These are phyloP conservation scores for Temnothorax longispinosus DNA, from an alignment of 1,140 invertebrate species.

Conservation along the genomic window DNA sequence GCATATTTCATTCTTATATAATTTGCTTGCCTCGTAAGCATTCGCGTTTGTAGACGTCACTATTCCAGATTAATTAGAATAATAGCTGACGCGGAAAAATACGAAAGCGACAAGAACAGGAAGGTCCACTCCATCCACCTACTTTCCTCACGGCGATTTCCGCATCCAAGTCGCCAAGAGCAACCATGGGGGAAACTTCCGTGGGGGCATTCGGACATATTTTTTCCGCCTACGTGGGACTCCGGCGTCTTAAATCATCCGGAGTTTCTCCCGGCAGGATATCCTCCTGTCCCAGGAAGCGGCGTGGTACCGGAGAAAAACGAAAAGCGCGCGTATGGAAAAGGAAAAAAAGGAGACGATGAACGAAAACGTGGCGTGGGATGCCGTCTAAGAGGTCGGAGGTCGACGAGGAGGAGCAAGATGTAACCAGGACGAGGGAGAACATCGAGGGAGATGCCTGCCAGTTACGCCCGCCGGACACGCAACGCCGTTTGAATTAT, in stretches of 20 bases:
- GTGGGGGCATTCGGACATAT: conserved; percentile 52
- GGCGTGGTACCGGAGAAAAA: conserved; percentile 30
- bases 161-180: conserved; percentile 23
- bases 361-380: conserved; percentile 18
- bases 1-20: not conserved
- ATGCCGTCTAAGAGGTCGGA: conserved; percentile 37
- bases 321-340: not conserved
- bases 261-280: conserved; percentile 46
- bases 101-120: conserved; percentile 21
- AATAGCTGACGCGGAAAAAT: conserved; percentile 30
- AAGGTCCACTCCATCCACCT: conserved; percentile 15
- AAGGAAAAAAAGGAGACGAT: not conserved
- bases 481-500: conserved; percentile 80
- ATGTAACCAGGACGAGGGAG: conserved; percentile 2
- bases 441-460: conserved; percentile 32
- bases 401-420: conserved; percentile 6
- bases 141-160: conserved; percentile 31
- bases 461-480: conserved; percentile 78
- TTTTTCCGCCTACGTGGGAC: conserved; percentile 64
- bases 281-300: conserved; percentile 55
- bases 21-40: not conserved
- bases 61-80: conserved; percentile 9
- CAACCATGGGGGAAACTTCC: conserved; percentile 26
- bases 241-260: conserved; percentile 66
- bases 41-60: not conserved